Evolutionary conservation across 2,797 vertebrate genomes (phyloP).

Genomic region (Alauda arvensis): DNA sequence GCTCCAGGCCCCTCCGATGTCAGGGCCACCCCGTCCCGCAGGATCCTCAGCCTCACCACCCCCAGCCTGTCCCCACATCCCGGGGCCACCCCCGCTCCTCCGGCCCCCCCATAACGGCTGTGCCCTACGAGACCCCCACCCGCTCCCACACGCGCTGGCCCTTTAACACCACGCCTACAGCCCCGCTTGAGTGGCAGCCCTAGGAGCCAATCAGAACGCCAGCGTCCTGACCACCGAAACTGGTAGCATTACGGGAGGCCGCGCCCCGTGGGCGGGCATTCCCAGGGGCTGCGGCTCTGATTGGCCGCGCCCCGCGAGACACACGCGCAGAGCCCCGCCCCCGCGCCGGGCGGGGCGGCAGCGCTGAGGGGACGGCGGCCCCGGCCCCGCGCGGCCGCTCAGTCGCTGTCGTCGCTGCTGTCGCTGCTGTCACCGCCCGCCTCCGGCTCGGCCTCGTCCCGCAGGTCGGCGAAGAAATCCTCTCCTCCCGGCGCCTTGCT

Average conservation of each 20-base stretch:
- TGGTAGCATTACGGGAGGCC: rapidly evolving
- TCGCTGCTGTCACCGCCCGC: neutral
- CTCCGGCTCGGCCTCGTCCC: conserved; percentile 59
- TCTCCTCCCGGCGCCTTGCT: conserved; percentile 82
- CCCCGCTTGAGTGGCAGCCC: neutral
- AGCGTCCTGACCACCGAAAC: rapidly evolving
- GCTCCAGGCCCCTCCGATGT: neutral
- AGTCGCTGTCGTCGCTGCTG: neutral
- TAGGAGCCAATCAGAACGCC: neutral
- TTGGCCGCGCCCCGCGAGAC: rapidly evolving
- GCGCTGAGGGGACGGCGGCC: neutral
- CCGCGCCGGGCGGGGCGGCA: neutral
- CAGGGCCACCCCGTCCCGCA: neutral
- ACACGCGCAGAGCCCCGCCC: neutral
- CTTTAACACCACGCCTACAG: neutral
- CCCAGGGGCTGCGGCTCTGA: neutral
- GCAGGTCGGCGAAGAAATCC: conserved; percentile 88
- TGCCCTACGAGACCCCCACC: too few relatives aligned
- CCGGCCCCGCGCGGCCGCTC: neutral
- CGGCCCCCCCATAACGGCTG: neutral
- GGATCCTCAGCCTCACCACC: neutral
- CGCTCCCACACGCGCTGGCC: neutral
- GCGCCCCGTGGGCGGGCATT: neutral
- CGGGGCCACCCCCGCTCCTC: too few relatives aligned
- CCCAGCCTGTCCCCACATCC: neutral